Base-by-base conservation (phyloP, 2,797 vertebrate species). In the Antrozous pallidus region DNA sequence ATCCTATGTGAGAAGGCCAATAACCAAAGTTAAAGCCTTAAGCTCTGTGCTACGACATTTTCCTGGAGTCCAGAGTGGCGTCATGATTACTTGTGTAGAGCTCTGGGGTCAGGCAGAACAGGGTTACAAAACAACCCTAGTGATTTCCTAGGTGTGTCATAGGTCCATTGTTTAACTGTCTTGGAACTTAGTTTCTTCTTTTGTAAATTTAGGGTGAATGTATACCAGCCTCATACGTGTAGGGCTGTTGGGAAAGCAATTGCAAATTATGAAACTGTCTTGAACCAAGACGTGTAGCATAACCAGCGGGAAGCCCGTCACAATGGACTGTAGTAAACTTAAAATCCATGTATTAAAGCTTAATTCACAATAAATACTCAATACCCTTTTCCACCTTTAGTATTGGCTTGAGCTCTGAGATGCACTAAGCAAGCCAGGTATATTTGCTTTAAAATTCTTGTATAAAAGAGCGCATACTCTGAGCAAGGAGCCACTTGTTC, bases 401-500 rank as follows among this genome's bases (percentile, higher is more conserved):
- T 65, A 65, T 42, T 28, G 16, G 33, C 56, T 91, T 86, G 54
- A 91, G 38, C 49, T 20, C 36, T 61, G 58, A 93, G 42, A 71
- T 63, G 14, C 51, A 73, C 56, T 88, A 87, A 92, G 26, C 49
- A 87, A 91, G 22, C 56, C 58, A 81, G 38, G 42, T 93, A 82
- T 8, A 17, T 49, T 88, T 45, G 49, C 71, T 92, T 94, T 90
- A 93, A 86, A 92, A 77, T 92, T 88, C 36, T 89, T 69, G 83
- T 78, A 18, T 45, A 51, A 93, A 91, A 82, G 28, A 85, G 20
- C 63, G 78, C 38, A 6, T 69, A 80, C 82, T 84, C 58, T 67
- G 36, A 65, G 56, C 45, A 78, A 89, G 75, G 45, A 90, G 45
- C 18, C 36, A 6, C 17, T 92, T 45, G 24, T 75, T 75, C 84